A percentile compares a stretch with the other conserved stretches of the same genome.
Conservation (phyloP, 2,888 invertebrate genomes). For the Meliscaeva auricollis region DNA sequence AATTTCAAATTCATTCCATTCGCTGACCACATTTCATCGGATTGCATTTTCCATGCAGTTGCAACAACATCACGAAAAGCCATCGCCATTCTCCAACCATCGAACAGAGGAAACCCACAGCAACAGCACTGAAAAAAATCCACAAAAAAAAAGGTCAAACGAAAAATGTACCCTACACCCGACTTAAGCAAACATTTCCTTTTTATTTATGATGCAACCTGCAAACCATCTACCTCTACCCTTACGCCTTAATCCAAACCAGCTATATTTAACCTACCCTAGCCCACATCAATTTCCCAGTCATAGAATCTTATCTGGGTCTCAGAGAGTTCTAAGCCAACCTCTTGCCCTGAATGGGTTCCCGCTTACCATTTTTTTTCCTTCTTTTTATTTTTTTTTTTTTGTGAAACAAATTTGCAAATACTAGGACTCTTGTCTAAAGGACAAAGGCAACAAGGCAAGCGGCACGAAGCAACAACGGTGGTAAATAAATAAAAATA, state of each 20-base stretch:
- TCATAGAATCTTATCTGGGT: constrained; percentile 71
- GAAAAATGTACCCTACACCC: constrained; percentile 47
- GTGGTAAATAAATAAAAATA: constrained; percentile 74
- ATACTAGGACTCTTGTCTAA: constrained; percentile 59
- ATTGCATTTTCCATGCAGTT: constrained; percentile 73
- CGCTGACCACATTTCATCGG: constrained; percentile 76
- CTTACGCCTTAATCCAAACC: not conserved
- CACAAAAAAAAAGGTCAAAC: constrained; percentile 45
- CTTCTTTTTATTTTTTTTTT: constrained; percentile 1
- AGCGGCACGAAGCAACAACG: constrained; percentile 39
- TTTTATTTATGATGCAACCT: constrained; percentile 72
- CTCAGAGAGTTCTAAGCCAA: constrained; percentile 63
- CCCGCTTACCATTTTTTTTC: constrained; percentile 48
- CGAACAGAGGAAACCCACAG: constrained; percentile 47
- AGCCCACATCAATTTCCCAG: constrained; percentile 44
- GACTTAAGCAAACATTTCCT: constrained; percentile 72
- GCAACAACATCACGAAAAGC: constrained; percentile 63
- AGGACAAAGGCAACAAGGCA: constrained; percentile 57
- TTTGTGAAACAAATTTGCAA: constrained; percentile 67
- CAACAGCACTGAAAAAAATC: constrained; percentile 1
- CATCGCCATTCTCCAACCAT: constrained; percentile 54
- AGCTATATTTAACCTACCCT: not conserved
- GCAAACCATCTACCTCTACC: constrained; percentile 27
- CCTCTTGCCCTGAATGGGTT: constrained; percentile 58
- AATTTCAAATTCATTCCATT: constrained; percentile 75